phyloP scores from a whole-genome alignment of 2,113 vertebrate genomes.

The Ciconia boyciana region DNA sequence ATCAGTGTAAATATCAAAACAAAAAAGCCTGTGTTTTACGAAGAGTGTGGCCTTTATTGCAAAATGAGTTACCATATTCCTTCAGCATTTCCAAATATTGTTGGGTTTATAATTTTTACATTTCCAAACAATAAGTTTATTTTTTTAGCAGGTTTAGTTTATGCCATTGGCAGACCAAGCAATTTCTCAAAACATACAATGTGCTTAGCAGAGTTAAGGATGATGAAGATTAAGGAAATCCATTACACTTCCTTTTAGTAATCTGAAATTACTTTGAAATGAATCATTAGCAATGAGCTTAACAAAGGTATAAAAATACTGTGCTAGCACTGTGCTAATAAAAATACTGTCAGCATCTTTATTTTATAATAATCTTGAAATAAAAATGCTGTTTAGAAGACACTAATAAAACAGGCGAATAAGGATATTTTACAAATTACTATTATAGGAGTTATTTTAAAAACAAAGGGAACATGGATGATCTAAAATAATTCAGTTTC shows the following conservation, averaged over 20 bases:
- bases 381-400: conserved; percentile 25
- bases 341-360: conserved; percentile 41
- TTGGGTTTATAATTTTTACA: background rate
- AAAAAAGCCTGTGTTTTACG: background rate
- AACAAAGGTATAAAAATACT: background rate
- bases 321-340: conserved; percentile 21
- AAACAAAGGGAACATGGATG: background rate
- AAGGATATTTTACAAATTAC: background rate
- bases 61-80: background rate
- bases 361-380: conserved; percentile 48
- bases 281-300: conserved; percentile 41
- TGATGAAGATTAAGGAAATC: conserved; percentile 43
- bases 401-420: conserved; percentile 44
- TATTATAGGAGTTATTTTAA: background rate
- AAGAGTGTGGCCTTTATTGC: conserved; percentile 1
- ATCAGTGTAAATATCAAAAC: background rate
- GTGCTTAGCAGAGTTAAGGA: background rate
- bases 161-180: background rate
- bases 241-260: conserved; percentile 27
- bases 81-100: background rate
- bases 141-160: conserved; percentile 34
- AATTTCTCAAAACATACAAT: background rate
- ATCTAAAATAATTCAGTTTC: background rate
- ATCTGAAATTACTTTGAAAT: conserved; percentile 44
- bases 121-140: background rate